A percentile compares a stretch with the other conserved stretches of the same genome.
Conservation (phyloP, 2,113 vertebrate species). For the Heterochromis multidens region DNA sequence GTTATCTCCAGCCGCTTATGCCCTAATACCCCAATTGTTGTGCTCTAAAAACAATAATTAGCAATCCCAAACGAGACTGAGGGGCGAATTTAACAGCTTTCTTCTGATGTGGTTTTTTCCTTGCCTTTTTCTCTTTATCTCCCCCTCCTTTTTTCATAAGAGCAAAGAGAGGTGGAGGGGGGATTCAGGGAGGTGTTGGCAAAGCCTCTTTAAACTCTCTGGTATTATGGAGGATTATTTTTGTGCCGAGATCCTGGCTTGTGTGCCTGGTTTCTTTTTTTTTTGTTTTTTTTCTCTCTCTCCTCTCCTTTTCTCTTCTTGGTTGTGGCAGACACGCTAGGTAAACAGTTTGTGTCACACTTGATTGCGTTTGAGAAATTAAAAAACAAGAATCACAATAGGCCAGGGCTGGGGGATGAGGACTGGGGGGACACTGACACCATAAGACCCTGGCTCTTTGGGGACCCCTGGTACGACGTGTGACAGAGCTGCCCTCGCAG, state of each 20-base stretch:
- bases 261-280: slow-evolving; percentile 49
- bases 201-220: slow-evolving; percentile 79
- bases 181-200: slow-evolving; percentile 64
- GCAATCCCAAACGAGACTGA: slow-evolving; percentile 73
- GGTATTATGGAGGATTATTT: slow-evolving; percentile 80
- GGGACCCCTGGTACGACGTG: slow-evolving; percentile 87
- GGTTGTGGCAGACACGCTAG: slow-evolving; percentile 74
- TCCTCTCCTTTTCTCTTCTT: slow-evolving; percentile 59
- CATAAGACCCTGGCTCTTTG: slow-evolving; percentile 75
- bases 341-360: slow-evolving; percentile 83
- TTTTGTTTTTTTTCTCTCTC: slow-evolving; percentile 14
- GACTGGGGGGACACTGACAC: slow-evolving; percentile 69
- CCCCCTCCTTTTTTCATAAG: slow-evolving; percentile 57
- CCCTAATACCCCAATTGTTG: slow-evolving; percentile 77
- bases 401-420: slow-evolving; percentile 51
- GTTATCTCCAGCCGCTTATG: slow-evolving; percentile 74
- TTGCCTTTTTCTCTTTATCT: slow-evolving; percentile 39
- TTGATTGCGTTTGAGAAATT: slow-evolving; percentile 80
- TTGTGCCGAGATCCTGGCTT: slow-evolving; percentile 73
- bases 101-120: slow-evolving; percentile 54
- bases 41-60: slow-evolving; percentile 79
- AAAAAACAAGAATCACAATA: slow-evolving; percentile 80
- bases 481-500: slow-evolving; percentile 85
- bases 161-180: slow-evolving; percentile 54
- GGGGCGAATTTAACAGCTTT: slow-evolving; percentile 72